Conservation (phyloP, 2,888 invertebrate genomes). For the Lasioglossum malachurum region DNA sequence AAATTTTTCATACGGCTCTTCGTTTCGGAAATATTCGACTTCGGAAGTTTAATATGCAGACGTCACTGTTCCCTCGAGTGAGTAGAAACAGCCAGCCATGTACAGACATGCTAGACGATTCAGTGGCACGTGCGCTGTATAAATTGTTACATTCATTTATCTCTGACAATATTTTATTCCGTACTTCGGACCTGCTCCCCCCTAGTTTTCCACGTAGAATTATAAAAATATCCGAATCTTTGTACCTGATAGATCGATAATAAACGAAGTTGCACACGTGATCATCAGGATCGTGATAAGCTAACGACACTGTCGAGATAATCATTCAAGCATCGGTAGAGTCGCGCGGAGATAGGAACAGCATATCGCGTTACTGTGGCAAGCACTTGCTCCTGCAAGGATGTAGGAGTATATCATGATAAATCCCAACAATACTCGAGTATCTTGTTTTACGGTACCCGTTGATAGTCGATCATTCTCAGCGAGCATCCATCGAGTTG, state of each 20-base stretch:
- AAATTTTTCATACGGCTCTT: neutral
- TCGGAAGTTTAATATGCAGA: neutral
- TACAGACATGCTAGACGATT: neutral
- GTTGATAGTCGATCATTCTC: constrained; percentile 5
- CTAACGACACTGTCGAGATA: neutral
- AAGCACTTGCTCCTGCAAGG: constrained; percentile 1
- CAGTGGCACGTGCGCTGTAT: neutral
- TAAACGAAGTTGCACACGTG: neutral
- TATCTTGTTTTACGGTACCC: constrained; percentile 10
- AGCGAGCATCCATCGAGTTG: neutral
- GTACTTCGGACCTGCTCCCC: neutral
- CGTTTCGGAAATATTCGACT: neutral
- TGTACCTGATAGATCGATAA: neutral
- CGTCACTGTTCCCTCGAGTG: neutral
- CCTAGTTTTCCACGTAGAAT: neutral
- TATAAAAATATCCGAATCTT: neutral
- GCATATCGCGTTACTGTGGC: neutral
- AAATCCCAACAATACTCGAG: constrained; percentile 13
- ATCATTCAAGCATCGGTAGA: constrained; percentile 9
- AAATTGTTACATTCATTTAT: neutral
- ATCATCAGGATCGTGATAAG: neutral
- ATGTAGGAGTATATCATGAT: constrained; percentile 11
- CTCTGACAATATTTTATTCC: neutral
- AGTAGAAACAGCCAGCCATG: neutral
- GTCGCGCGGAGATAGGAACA: neutral